Conservation (phyloP, 1,140 invertebrate genomes). For the Helicoverpa zea region DNA sequence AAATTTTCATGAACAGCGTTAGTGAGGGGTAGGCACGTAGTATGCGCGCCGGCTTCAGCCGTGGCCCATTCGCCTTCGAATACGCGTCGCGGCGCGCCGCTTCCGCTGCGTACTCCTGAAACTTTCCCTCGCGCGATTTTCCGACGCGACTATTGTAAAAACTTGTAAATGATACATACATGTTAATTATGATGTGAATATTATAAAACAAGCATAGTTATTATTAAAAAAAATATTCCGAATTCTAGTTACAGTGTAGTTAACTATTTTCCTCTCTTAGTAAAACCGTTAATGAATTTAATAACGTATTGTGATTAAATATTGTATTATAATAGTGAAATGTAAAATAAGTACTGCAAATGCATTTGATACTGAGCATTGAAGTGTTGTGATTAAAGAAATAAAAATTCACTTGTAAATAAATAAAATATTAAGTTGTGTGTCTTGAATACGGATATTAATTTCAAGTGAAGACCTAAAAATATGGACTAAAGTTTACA, state of each 20-base stretch:
- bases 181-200: background rate
- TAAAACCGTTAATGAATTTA: too few species aligned
- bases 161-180: background rate
- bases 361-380: background rate
- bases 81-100: constrained; percentile 66
- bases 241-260: too few species aligned
- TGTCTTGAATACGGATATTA: constrained; percentile 53
- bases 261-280: too few species aligned
- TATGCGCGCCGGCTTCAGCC: constrained; percentile 18
- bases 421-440: constrained; percentile 43
- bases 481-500: constrained; percentile 66
- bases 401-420: constrained; percentile 39
- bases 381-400: constrained; percentile 32
- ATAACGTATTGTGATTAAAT: constrained; percentile 4
- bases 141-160: constrained; percentile 36
- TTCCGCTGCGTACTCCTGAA: constrained; percentile 55
- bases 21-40: constrained; percentile 56
- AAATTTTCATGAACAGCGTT: constrained; percentile 47
- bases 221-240: background rate
- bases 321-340: background rate
- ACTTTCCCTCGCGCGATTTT: constrained; percentile 62
- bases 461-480: constrained; percentile 64
- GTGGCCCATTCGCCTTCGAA: constrained; percentile 68
- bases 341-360: background rate
- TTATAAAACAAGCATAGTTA: too few species aligned